A percentile compares a stretch with the other conserved stretches of the same genome.
Evolutionary conservation across 2,888 invertebrate genomes (phyloP).

Genomic region (Rhamnusium bicolor): DNA sequence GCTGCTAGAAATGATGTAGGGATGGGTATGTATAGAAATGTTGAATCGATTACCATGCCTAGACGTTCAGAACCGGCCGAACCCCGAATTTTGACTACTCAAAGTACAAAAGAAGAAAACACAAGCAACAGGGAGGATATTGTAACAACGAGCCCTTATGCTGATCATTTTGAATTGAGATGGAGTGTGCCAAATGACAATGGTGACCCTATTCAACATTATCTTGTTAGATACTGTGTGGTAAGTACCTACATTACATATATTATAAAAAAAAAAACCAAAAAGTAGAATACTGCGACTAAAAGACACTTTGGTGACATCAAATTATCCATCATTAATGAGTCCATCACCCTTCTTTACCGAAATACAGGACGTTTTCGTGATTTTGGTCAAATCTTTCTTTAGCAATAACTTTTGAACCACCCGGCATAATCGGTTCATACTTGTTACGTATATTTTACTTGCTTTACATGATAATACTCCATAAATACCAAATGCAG

Average conservation of each 20-base stretch:
- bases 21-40: slow-evolving; percentile 77
- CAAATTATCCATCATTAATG: too few relatives aligned
- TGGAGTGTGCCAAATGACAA: slow-evolving; percentile 92
- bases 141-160: slow-evolving; percentile 77
- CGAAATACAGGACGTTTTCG: too few relatives aligned
- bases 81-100: slow-evolving; percentile 76
- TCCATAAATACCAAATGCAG: too few relatives aligned
- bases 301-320: too few relatives aligned
- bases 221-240: slow-evolving; percentile 86
- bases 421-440: too few relatives aligned
- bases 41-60: slow-evolving; percentile 78
- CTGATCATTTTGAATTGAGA: slow-evolving; percentile 85
- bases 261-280: too few relatives aligned
- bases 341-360: too few relatives aligned
- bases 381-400: too few relatives aligned
- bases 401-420: too few relatives aligned
- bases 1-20: slow-evolving; percentile 90
- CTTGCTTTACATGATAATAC: too few relatives aligned
- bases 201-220: slow-evolving; percentile 89
- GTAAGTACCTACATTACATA: slow-evolving; percentile 75
- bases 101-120: slow-evolving; percentile 62
- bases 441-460: too few relatives aligned
- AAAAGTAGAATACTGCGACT: too few relatives aligned
- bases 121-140: slow-evolving; percentile 71
- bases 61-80: slow-evolving; percentile 84